phyloP scores from a whole-genome alignment of 2,797 vertebrate genomes.

The Tenualosa thibaudeaui region DNA sequence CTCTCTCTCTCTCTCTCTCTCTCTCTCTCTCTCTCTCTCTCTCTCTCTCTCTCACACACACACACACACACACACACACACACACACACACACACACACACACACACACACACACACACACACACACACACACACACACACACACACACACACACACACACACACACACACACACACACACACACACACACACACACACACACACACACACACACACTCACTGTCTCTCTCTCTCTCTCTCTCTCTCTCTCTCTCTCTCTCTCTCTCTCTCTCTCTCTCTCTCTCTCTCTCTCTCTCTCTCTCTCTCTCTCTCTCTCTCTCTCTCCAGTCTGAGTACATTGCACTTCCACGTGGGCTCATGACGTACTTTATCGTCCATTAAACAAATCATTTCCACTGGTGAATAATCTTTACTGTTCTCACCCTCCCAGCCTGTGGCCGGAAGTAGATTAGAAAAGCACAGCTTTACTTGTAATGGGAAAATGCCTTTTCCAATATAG shows the following conservation, averaged over 20 bases:
- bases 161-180: too few species aligned
- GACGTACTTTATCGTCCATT: not conserved
- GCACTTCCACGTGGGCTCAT: not conserved
- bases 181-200: too few species aligned
- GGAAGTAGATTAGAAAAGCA: not conserved
- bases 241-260: too few species aligned
- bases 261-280: too few species aligned
- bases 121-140: too few species aligned
- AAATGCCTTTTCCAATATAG: not conserved
- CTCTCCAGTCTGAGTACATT: not conserved
- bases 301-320: too few species aligned
- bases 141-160: too few species aligned
- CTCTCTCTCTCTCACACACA: too few species aligned
- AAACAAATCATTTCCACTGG: not conserved
- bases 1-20: not conserved
- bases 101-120: too few species aligned
- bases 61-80: not conserved
- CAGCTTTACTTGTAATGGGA: conserved; percentile 5
- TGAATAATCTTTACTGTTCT: not conserved
- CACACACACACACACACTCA: too few species aligned
- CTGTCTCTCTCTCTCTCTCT: too few species aligned
- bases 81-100: not conserved
- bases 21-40: not conserved
- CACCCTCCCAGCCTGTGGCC: not conserved
- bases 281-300: too few species aligned